These are phyloP conservation scores for Stichopus chloronotus DNA, from an alignment of 35 echinoderm and acorn worm genomes.

Conservation along the genomic window DNA sequence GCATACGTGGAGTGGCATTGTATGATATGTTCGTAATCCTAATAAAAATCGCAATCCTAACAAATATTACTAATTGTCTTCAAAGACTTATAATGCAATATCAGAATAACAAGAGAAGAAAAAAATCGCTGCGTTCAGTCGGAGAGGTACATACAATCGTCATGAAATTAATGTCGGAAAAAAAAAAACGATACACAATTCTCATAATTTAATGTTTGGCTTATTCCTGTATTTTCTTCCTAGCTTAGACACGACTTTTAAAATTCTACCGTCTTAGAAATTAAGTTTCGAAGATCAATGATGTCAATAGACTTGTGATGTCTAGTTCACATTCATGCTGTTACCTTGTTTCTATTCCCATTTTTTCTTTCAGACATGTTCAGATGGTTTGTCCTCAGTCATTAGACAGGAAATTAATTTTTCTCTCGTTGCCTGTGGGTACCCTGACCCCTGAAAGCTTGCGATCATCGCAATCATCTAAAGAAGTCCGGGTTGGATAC, in stretches of 20 bases:
- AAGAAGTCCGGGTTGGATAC: neutral
- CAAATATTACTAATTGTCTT: too few species aligned
- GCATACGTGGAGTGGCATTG: too few species aligned
- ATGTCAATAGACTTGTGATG: neutral
- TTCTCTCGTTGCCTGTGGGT: neutral
- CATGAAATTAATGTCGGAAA: too few species aligned
- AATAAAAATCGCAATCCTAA: too few species aligned
- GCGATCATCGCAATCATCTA: neutral
- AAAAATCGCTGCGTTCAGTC: too few species aligned
- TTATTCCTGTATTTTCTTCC: neutral
- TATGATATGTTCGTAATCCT: too few species aligned
- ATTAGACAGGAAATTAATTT: neutral
- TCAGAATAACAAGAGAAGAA: too few species aligned
- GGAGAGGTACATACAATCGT: too few species aligned
- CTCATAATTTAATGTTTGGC: too few species aligned
- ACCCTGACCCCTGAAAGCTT: neutral
- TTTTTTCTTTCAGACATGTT: neutral
- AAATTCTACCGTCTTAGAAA: neutral
- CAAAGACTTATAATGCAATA: too few species aligned
- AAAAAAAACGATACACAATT: too few species aligned
- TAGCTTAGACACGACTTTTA: conserved; percentile 6
- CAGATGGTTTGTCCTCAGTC: neutral
- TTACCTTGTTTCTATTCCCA: neutral
- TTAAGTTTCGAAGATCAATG: neutral
- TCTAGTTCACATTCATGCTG: neutral